Evolutionary conservation across 2,113 vertebrate genomes (phyloP), one percentile per base, ranked within the genome.

Genomic region (Thoracochromis brauschi): DNA sequence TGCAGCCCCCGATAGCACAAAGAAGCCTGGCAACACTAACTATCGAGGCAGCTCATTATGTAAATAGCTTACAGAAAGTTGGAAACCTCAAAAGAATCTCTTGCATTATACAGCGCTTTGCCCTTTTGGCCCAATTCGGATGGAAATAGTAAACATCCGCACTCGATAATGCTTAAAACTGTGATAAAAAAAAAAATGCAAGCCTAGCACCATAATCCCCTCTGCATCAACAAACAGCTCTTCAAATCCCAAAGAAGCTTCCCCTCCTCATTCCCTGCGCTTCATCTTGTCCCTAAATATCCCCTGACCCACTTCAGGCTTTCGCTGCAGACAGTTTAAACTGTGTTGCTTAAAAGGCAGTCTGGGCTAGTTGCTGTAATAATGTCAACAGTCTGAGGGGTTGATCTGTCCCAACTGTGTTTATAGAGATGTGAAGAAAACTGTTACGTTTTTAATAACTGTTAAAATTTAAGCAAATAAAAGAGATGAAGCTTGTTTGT

Each of bases 261-360:
- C 38, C 40, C 55, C 17, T 75, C 73, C 79, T 80, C 53, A 2
- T 73, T 87, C 86, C 86, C n/a, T 5, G 4, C 71, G 78, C 85
- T 79, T 84, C 16, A 53, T 57, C 84, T 84, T 89, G 86, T 91
- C 88, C 90, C 87, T 58, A 82, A 93, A 95, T 89, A 85, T 84
- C 87, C 81, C 75, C 86, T 92, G 93, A 93, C 92, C 94, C 85
- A 93, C 65, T 95, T 94, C 82, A 81, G 83, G 82, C 85, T 73
- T 78, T 82, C 3, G 16, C 40, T 79, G 58, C 58, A 90, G 89
- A 85, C 47, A 17, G 57, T 88, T 91, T 82, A 68, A 49, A 53
- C 49, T 5, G 35, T 73, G 73, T 82, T 87, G 68, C 55, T 68
- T 83, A 84, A 91, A 89, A 87, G 19, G 33, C 73, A 45, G 85